phyloP scores from a whole-genome alignment of 2,113 vertebrate species.

The Grus americana region DNA sequence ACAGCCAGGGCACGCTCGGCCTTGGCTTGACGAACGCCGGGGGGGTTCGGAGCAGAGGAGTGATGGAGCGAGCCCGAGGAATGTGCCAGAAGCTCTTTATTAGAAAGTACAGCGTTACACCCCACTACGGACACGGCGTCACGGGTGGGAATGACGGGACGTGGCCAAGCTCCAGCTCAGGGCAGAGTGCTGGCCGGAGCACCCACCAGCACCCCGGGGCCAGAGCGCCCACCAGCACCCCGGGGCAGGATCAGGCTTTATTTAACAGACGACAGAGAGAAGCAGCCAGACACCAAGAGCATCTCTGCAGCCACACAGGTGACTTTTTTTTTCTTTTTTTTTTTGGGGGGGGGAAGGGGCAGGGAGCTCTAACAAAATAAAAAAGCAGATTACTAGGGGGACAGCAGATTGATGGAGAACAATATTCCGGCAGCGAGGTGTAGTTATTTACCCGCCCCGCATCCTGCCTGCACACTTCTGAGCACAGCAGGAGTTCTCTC shows the following conservation, averaged over 20 bases:
- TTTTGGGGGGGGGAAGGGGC: background rate
- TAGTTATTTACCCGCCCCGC: background rate
- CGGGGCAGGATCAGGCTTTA: background rate
- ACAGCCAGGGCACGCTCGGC: background rate
- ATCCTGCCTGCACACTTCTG: background rate
- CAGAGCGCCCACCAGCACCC: no score
- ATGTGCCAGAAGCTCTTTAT: background rate
- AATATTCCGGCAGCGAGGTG: rapidly evolving
- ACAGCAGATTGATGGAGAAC: no score
- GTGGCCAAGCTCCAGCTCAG: background rate
- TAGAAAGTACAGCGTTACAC: background rate
- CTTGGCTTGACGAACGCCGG: rapidly evolving
- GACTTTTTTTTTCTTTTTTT: rapidly evolving
- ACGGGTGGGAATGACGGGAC: background rate
- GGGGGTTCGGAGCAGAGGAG: background rate
- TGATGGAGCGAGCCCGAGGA: background rate
- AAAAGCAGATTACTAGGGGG: background rate
- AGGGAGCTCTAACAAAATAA: background rate
- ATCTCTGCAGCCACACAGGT: background rate
- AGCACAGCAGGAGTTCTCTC: background rate
- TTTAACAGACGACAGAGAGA: background rate
- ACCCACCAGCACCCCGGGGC: background rate
- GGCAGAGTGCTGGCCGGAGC: background rate
- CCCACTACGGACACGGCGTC: background rate
- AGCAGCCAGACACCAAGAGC: background rate